A percentile compares a stretch with the other conserved stretches of the same genome.
Evolutionary conservation across 2,797 vertebrate genomes (phyloP).

Genomic region (Lepus townsendii): DNA sequence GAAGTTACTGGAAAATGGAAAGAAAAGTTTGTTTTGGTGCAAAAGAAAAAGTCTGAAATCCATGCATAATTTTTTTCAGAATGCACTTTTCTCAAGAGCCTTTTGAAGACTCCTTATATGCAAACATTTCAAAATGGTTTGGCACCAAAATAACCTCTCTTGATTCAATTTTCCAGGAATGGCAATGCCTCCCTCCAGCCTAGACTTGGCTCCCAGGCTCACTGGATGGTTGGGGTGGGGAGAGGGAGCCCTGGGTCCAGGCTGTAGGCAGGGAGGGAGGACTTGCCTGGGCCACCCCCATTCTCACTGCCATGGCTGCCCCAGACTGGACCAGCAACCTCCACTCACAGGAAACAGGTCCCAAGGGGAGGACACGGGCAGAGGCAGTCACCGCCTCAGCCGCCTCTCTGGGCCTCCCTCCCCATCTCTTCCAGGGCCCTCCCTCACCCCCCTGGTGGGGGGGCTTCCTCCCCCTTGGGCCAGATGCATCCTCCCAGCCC

Average conservation of each 20-base stretch:
- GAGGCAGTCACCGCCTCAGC: neutral
- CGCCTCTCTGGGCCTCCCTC: too few species aligned
- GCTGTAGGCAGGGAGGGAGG: neutral
- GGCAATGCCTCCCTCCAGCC: neutral
- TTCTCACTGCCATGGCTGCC: neutral
- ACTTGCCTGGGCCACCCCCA: neutral
- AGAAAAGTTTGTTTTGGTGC: too few species aligned
- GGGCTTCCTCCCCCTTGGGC: neutral
- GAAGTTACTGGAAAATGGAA: too few species aligned
- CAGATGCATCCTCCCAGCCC: neutral
- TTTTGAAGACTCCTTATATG: too few species aligned
- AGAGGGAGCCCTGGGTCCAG: too few species aligned
- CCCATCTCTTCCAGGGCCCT: neutral
- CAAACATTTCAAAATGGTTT: too few species aligned
- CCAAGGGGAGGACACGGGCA: neutral
- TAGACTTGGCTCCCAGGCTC: neutral
- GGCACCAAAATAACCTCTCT: too few species aligned
- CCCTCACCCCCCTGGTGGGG: neutral
- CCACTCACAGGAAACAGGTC: neutral
- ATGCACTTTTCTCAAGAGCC: too few species aligned
- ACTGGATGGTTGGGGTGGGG: neutral
- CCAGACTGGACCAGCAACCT: neutral
- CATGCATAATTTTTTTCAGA: too few species aligned
- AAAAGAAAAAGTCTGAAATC: too few species aligned
- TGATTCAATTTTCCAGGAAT: too few species aligned